phyloP scores from a whole-genome alignment of 2,113 vertebrate species.

The Tenebrosternarchus preto region DNA sequence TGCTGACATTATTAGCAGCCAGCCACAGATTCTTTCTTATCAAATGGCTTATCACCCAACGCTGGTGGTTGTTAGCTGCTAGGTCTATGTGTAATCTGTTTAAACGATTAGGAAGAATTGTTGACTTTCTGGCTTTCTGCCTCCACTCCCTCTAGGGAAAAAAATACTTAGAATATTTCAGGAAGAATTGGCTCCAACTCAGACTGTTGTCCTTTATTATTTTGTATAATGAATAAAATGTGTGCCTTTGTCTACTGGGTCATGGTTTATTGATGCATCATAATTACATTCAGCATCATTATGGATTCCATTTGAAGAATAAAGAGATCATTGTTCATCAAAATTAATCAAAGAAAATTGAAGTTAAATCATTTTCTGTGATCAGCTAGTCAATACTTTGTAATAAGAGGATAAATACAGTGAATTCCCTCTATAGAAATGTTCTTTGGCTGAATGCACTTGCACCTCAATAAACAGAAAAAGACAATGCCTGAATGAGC shows the following conservation, averaged over 20 bases:
- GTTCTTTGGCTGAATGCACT: constrained; percentile 10
- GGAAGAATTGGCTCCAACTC: constrained; percentile 6
- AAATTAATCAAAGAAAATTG: neutral
- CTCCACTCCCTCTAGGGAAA: constrained; percentile 8
- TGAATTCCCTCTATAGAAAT: neutral
- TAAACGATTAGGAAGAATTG: constrained; percentile 45
- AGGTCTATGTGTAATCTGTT: constrained; percentile 39
- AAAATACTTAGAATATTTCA: constrained; percentile 35
- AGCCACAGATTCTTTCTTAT: constrained; percentile 29
- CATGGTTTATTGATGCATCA: constrained; percentile 12
- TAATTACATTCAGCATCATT: constrained; percentile 3
- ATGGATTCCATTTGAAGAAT: constrained; percentile 10
- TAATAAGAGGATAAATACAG: neutral
- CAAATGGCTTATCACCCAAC: constrained; percentile 12
- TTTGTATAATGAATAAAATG: neutral
- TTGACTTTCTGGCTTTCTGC: constrained; percentile 33
- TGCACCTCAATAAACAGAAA: constrained; percentile 15
- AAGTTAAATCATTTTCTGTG: constrained; percentile 13
- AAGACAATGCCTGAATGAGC: constrained; percentile 5
- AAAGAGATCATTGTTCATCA: neutral
- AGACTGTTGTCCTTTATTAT: neutral
- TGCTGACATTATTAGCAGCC: constrained; percentile 5
- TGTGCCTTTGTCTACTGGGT: neutral
- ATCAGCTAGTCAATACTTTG: constrained; percentile 10
- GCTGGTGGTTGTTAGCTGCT: neutral